Base-by-base conservation (phyloP, 92 coral and sea anemone genomes). In the Epizoanthus scotinus region DNA sequence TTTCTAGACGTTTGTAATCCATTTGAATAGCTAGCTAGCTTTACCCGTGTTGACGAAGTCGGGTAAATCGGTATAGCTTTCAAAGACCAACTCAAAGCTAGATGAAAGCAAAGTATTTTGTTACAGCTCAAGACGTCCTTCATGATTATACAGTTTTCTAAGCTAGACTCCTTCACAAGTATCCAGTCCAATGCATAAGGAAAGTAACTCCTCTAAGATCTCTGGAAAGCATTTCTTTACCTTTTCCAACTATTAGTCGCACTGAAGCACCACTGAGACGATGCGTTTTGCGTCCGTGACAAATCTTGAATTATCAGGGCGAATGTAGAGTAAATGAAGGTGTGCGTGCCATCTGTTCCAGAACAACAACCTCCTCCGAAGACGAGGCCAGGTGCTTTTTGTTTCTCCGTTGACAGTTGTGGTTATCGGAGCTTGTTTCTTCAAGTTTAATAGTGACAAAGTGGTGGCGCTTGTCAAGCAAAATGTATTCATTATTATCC, bases 11-110 rank as follows among this genome's bases (percentile, higher is more conserved):
- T 13, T 64, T 64, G 47, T 64, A 29, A 29, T 47, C 70, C 13
- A 63, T 64, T 34, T 74, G 54, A 75, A 75, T 57, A 75, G 68
- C 66, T 57, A 75, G 68, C 66, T 1, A 53, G 13, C 42, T 59
- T 75, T 38, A 58, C 38, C 38, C 18, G 19, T 59, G 52, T 75
- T 60, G 81, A 59, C 81, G 59, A 75, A 75, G 56, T 75, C 42
- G 7, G 15, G 24, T 31, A 58, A 75, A 75, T 22, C 27, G 15
- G 40, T 58, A 59, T 20, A 50, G 61, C 38, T 87, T 19, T 69
- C n/a, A 59, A 25, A 73, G 90, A 87, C 90, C 90, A 87, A 83
- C 90, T 87, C 81, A 83, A 73, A 78, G 90, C 90, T 8, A 82
- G 78, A 87, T 71, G 60, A 87, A 78, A 83, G 83, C 84, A 83